Base-by-base conservation (phyloP, 2,797 vertebrate genomes). In the Amblyraja radiata region DNA sequence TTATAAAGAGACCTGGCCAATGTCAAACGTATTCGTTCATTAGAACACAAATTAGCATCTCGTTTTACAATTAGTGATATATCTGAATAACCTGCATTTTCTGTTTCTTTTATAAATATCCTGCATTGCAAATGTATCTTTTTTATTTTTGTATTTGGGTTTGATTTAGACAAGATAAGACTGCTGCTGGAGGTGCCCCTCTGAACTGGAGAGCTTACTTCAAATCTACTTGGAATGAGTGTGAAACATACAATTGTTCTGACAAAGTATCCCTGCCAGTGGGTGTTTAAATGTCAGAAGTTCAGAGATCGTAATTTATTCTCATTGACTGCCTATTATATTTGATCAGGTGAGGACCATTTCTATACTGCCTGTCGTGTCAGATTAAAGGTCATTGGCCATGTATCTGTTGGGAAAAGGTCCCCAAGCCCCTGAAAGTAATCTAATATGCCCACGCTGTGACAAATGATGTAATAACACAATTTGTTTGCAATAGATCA, bases 221-320 rank as follows among this genome's bases (percentile, higher is more conserved):
- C 58, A 63, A 10, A 86, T 63, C 58, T 63, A 63, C 58, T 32
- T 16, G 83, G 58, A 86, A n/a, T 13, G n/a, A 28, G 4, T 32
- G 61, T 86, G n/a, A 63, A 86, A 86, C 8, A 13, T 63, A 86
- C 58, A 86, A 86, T 14, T 86, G 83, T 63, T 86, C 58, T 86
- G 58, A 86, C 28, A 63, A n/a, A 58, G 83, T 25, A 63, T 32
- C 25, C 83, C 9, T n/a, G 28, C 25, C 83, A 86, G 13, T n/a
- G 28, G 58, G 83, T 86, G 63, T 32, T 63, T 86, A 63, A 6
- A 11, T 86, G 54, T 63, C 16, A 58, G 11, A 58, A 16, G n/a
- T 63, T 86, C 83, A 86, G 21, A 28, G 54, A 84, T 54, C 28
- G 54, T 63, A 84, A 84, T 84, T n/a, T 25, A 84, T 5, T 63